Base-by-base conservation (phyloP, 2,113 vertebrate species). In the Etheostoma cragini region DNA sequence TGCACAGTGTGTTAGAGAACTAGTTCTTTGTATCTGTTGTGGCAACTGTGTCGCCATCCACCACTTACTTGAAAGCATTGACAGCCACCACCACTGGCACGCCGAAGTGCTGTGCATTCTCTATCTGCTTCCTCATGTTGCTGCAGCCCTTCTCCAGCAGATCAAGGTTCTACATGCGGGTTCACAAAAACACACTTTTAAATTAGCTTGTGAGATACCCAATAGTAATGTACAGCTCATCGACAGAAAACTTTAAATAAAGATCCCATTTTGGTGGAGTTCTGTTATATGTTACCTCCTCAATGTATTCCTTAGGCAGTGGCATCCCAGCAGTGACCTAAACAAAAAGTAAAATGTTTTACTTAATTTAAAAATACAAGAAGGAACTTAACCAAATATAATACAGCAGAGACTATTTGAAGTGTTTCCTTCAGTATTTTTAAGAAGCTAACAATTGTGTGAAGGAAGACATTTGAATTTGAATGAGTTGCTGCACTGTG, bases 81-180 rank as follows among this genome's bases (percentile, higher is more conserved):
- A 99, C 96, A 3, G 97, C 98, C 61, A 99, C 97, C 0, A 99
- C 96, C 46, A 99, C 98, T 0, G 98, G 97, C 15, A 99, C 96
- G 1, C 98, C 98, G 66, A 99, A 99, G 69, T 95, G 75, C 65
- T 52, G 94, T 35, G 98, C 97, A 1, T 99, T 99, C 91, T 98
- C 95, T 26, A 99, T 97, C 93, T 99, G 98, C 86, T 99, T 99
- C 82, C 80, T 95, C 72, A 99, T 94, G 93, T 99, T 99, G 91
- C 95, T 95, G 86, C 97, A 99, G 72, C 98, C 98, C n/a, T 95
- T 97, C 87, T 95, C 95, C 91, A 99, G 86, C 81, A 99, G 94
- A 0, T 95, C 95, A 19, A 99, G 94, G 92, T 99, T 97, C 98
- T 99, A 77, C n/a, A 82, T 50, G 64, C 2, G 52, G 1, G 26